phyloP scores from a whole-genome alignment of 2,888 invertebrate species.

The Sylvicola cinctus region DNA sequence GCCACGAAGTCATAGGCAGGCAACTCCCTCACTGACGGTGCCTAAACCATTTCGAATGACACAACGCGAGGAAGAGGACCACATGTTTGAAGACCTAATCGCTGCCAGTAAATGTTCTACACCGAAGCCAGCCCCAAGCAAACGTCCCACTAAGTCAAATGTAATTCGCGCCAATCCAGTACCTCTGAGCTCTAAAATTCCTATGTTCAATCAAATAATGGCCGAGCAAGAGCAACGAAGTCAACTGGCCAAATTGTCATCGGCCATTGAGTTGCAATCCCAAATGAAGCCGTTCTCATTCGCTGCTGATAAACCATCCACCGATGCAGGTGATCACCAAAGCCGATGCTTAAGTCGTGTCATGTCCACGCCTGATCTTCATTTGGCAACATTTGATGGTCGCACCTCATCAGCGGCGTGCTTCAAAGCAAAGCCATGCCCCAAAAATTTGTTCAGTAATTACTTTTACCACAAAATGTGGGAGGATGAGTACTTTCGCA shows the following conservation, averaged over 20 bases:
- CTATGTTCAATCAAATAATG: slow-evolving; percentile 47
- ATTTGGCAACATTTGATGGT: not conserved
- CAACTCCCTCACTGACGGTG: slow-evolving; percentile 29
- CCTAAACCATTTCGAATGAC: slow-evolving; percentile 52
- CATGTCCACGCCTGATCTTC: too few relatives aligned
- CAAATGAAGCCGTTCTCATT: slow-evolving; percentile 46
- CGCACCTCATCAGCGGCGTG: not conserved
- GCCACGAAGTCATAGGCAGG: slow-evolving; percentile 23
- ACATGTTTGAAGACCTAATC: slow-evolving; percentile 30
- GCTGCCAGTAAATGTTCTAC: not conserved
- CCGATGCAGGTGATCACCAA: not conserved
- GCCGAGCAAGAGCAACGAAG: slow-evolving; percentile 49
- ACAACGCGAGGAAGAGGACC: slow-evolving; percentile 43
- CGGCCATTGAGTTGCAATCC: slow-evolving; percentile 37
- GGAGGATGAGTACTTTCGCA: slow-evolving; percentile 48
- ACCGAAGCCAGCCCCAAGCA: not conserved
- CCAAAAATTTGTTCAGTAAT: slow-evolving; percentile 46
- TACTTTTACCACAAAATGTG: slow-evolving; percentile 48
- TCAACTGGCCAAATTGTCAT: slow-evolving; percentile 34
- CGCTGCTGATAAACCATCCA: slow-evolving; percentile 22
- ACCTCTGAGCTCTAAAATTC: slow-evolving; percentile 48
- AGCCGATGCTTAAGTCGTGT: slow-evolving; percentile 11
- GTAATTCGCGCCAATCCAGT: slow-evolving; percentile 37
- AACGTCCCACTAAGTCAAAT: too few relatives aligned
- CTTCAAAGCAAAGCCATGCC: slow-evolving; percentile 46